Percentiles rank a stretch among this genome's conserved stretches.
These are phyloP conservation scores for Melipona bicolor DNA, from an alignment of 2,888 invertebrate species.

Conservation along the genomic window DNA sequence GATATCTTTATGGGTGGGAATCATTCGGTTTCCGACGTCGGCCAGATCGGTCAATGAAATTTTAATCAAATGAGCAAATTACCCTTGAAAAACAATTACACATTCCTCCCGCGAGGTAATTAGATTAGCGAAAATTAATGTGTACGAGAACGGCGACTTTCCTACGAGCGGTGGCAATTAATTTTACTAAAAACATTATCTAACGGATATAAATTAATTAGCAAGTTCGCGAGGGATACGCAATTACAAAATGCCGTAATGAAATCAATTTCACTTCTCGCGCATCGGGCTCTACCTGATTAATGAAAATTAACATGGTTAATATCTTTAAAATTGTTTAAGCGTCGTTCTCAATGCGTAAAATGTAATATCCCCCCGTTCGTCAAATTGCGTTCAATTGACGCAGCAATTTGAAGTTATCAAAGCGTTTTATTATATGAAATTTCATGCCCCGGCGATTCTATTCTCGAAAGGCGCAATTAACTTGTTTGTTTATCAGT, in stretches of 20 bases:
- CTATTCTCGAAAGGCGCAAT: slow-evolving; percentile 16
- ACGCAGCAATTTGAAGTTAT: neutral
- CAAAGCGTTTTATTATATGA: slow-evolving; percentile 10
- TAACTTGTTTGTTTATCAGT: slow-evolving; percentile 7
- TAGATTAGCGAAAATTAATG: neutral
- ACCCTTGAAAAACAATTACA: neutral
- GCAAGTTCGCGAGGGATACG: neutral
- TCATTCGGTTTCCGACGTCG: neutral
- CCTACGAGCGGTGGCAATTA: neutral
- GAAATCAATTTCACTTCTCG: neutral
- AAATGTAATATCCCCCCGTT: neutral
- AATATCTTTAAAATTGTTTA: neutral
- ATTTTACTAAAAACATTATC: neutral
- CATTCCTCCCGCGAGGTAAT: neutral
- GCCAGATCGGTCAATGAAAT: neutral
- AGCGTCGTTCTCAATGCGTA: neutral
- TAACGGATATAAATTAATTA: neutral
- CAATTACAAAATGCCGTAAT: neutral
- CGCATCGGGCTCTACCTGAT: neutral
- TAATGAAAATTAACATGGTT: neutral
- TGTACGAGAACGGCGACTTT: neutral
- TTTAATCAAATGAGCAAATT: slow-evolving; percentile 1
- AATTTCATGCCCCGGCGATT: slow-evolving; percentile 19
- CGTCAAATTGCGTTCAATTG: neutral
- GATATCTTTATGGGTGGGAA: neutral